These are phyloP conservation scores for Orius insidiosus DNA, from an alignment of 1,140 invertebrate genomes.

Conservation along the genomic window DNA sequence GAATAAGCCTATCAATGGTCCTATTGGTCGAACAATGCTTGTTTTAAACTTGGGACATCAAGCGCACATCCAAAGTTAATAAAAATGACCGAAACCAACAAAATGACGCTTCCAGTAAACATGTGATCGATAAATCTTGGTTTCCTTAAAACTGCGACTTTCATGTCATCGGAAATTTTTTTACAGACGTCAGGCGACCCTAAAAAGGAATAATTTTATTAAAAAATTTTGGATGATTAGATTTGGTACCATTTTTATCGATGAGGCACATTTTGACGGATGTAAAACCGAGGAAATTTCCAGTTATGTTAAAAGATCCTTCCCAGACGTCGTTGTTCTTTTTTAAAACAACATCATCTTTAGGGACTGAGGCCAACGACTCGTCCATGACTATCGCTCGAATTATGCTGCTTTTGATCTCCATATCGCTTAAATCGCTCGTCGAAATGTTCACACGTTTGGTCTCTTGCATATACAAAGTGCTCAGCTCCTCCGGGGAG, in stretches of 20 bases:
- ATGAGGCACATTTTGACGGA: slow-evolving; percentile 23
- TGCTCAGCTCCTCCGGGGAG: slow-evolving; percentile 19
- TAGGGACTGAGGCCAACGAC: neutral
- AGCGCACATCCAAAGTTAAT: slow-evolving; percentile 89
- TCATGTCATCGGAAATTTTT: slow-evolving; percentile 24
- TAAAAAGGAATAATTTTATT: slow-evolving; percentile 2
- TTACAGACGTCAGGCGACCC: neutral
- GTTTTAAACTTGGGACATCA: slow-evolving; percentile 51
- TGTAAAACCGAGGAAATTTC: slow-evolving; percentile 42
- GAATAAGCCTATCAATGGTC: slow-evolving; percentile 62
- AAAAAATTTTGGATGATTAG: neutral
- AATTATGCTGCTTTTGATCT: neutral
- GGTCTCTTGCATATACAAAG: slow-evolving; percentile 15
- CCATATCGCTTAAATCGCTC: slow-evolving; percentile 5
- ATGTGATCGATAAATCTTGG: slow-evolving; percentile 47
- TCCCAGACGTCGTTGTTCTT: slow-evolving; percentile 26
- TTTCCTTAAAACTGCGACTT: slow-evolving; percentile 42
- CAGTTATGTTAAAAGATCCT: slow-evolving; percentile 33
- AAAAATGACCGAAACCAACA: slow-evolving; percentile 68
- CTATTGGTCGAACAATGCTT: slow-evolving; percentile 59
- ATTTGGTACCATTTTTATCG: slow-evolving; percentile 14
- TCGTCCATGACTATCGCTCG: slow-evolving; percentile 1
- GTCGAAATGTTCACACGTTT: slow-evolving; percentile 7
- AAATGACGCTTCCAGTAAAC: slow-evolving; percentile 59
- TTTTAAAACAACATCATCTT: slow-evolving; percentile 15